Conservation (phyloP, 1,140 invertebrate genomes). For the Sipha flava region DNA sequence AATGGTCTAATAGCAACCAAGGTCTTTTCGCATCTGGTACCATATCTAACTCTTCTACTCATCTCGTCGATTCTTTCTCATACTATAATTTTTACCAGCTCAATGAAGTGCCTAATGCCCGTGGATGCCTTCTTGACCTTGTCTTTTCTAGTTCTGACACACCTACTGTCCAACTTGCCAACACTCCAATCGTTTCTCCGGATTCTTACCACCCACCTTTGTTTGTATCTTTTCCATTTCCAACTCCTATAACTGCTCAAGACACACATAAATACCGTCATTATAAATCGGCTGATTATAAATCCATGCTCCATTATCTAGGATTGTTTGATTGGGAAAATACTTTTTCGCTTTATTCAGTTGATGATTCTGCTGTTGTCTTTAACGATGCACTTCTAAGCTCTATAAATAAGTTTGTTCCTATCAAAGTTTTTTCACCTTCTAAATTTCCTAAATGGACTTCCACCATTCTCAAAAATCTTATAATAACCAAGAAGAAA, state of each 20-base stretch:
- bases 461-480: not conserved
- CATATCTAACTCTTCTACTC: not conserved
- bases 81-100: not conserved
- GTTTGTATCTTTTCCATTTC: not conserved
- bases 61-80: not conserved
- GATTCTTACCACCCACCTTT: not conserved
- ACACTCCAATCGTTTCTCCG: not conserved
- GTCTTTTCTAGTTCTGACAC: too few relatives aligned
- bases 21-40: not conserved
- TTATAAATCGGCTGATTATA: too few relatives aligned
- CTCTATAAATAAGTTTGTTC: not conserved
- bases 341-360: not conserved
- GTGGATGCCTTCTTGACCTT: not conserved
- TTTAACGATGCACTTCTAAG: not conserved
- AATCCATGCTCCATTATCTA: not conserved
- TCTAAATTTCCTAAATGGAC: not conserved
- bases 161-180: not conserved
- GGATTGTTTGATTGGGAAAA: not conserved
- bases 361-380: not conserved
- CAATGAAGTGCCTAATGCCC: not conserved
- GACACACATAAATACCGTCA: not conserved
- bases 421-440: not conserved
- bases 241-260: not conserved
- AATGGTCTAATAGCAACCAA: not conserved
- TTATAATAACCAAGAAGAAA: not conserved